Conservation (phyloP, 2,797 vertebrate species). For the Poecilia wingei region DNA sequence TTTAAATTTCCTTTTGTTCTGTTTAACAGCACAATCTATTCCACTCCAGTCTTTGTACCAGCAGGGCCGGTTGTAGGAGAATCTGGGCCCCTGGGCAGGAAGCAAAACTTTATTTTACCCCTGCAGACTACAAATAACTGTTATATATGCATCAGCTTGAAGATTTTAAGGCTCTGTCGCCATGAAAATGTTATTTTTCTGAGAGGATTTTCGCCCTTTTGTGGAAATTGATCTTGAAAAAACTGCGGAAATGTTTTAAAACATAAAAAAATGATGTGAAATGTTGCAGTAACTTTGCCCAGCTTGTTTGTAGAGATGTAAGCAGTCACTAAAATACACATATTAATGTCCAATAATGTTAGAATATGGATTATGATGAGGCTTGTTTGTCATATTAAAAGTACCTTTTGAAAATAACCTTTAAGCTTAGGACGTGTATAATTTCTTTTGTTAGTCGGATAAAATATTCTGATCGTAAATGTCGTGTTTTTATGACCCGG, state of each 20-base stretch:
- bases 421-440: background rate
- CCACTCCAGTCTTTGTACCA: background rate
- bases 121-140: background rate
- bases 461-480: background rate
- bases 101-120: background rate
- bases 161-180: background rate
- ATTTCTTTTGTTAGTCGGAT: background rate
- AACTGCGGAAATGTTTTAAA: background rate
- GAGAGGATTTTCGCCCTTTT: background rate
- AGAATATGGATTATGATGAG: background rate
- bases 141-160: background rate
- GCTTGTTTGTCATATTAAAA: background rate
- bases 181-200: background rate
- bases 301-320: background rate
- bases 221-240: background rate
- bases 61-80: background rate
- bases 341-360: background rate
- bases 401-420: background rate
- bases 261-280: background rate
- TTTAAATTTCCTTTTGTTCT: background rate
- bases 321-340: background rate
- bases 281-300: background rate
- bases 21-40: background rate
- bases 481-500: background rate
- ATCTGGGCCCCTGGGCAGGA: background rate